Conservation (phyloP, 2,797 vertebrate genomes). For the Perodicticus potto region DNA sequence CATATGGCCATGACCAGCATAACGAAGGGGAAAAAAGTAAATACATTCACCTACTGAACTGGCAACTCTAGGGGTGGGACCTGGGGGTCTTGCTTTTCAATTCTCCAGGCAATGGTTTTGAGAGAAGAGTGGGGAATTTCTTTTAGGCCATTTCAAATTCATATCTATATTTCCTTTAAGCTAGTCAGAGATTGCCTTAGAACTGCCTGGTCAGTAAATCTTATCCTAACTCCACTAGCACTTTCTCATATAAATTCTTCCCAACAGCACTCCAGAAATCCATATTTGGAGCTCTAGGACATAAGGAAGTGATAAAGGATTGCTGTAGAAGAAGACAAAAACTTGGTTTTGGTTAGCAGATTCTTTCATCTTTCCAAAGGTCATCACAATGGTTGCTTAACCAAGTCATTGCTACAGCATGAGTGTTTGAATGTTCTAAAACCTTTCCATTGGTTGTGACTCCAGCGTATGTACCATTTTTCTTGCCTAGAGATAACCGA, state of each 20-base stretch:
- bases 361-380: constrained; percentile 65
- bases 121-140: background rate
- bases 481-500: constrained; percentile 23
- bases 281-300: background rate
- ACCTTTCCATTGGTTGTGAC: background rate
- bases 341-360: constrained; percentile 63
- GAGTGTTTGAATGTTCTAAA: constrained; percentile 26
- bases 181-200: constrained; percentile 10
- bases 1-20: background rate
- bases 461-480: background rate
- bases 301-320: constrained; percentile 60
- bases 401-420: constrained; percentile 15
- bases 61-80: background rate
- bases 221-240: background rate
- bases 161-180: background rate
- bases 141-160: background rate
- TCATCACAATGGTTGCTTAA: constrained; percentile 43
- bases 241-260: constrained; percentile 3
- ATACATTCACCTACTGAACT: background rate
- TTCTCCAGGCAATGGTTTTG: background rate
- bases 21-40: background rate
- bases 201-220: background rate
- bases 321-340: constrained; percentile 25
- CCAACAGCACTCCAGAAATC: constrained; percentile 31
- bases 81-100: background rate